Evolutionary conservation across 2,113 vertebrate species (phyloP), one percentile per base, ranked within the genome.

Genomic region (Cavia aperea): DNA sequence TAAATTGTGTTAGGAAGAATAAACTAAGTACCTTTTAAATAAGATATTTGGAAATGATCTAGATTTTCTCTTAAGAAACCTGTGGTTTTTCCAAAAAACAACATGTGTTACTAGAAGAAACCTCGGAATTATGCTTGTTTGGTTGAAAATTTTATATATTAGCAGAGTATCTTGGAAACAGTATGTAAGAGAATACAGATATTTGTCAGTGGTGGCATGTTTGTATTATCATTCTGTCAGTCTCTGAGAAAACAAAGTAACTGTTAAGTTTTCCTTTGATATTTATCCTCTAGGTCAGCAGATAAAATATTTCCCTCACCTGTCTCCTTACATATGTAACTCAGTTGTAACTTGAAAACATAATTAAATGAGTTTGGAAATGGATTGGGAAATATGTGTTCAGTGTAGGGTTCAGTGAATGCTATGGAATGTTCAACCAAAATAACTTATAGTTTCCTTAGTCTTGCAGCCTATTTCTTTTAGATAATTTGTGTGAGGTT

Each of bases 201-300:
- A 1, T 54, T 88, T 60, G 81, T 46, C 21, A 7, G 7, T 14
- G 4, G 14, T 18, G 7, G 2, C 1, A 4, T 0, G 9, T 79
- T 82, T 51, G 24, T 1, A 31, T 46, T 36, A 26, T 31, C 23
- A 49, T 75, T 58, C 66, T 62, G 7, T 9, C 0, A 9, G 2
- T 11, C 19, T 88, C 36, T 66, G 12, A 78, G 39, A 23, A 87
- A 2, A 6, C 24, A 65, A 14, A 39, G 72, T 51, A 3, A n/a
- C 1, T 21, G 15, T 84, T 26, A 75, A n/a, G 14, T 51, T 65
- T 78, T 5, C 54, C 26, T 85, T 81, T 29, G 51, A 39, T 49
- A 13, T 82, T 77, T 24, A 16, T 68, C 83, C 6, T 31, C 46
- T 18, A 43, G 31, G 1, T 87, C 33, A 72, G 14, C 10, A 18